phyloP scores from a whole-genome alignment of 2,888 invertebrate genomes.

The Hypolimnas misippus region DNA sequence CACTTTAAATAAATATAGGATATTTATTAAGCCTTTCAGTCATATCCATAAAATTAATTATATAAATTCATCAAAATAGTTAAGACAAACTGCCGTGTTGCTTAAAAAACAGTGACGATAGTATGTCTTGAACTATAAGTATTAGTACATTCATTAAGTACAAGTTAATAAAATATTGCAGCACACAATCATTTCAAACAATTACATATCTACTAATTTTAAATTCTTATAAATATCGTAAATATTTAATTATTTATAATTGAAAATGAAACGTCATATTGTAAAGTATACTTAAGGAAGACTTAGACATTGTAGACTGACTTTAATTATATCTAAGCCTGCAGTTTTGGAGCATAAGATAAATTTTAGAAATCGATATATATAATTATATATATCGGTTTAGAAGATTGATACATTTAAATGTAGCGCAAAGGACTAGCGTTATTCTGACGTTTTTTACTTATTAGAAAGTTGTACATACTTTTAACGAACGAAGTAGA shows the following conservation, averaged over 20 bases:
- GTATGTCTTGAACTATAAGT: background rate
- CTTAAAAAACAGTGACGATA: background rate
- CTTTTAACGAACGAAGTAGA: no score
- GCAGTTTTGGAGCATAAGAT: background rate
- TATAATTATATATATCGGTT: no score
- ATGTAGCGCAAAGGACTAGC: no score
- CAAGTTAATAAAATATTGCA: conserved; percentile 4
- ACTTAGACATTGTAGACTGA: background rate
- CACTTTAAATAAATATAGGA: conserved; percentile 23
- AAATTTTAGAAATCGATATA: background rate
- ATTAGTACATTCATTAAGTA: conserved; percentile 17
- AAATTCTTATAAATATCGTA: background rate
- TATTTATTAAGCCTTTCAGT: conserved; percentile 29
- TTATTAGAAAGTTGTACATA: no score
- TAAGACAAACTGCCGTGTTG: background rate
- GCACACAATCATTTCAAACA: background rate
- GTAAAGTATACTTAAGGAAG: background rate
- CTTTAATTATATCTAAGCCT: background rate
- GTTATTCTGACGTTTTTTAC: no score
- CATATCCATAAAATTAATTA: conserved; percentile 17
- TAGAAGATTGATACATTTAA: no score
- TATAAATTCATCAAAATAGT: conserved; percentile 1
- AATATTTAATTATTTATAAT: background rate
- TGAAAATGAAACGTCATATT: background rate
- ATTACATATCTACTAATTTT: background rate